Conservation (phyloP, 2,888 invertebrate species). For the Agriopis leucophaearia region DNA sequence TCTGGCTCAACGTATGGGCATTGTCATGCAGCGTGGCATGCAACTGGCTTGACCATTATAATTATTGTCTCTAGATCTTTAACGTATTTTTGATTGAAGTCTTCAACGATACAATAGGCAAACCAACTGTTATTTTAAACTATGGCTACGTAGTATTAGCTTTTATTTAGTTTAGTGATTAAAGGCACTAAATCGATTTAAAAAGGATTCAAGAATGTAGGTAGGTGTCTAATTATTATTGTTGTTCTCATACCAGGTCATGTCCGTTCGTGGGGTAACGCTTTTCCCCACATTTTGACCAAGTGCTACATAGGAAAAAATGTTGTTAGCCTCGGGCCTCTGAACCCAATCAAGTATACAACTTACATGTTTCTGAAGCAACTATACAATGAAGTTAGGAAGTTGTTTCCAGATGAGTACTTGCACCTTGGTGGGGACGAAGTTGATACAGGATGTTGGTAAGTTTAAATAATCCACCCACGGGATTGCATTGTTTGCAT, state of each 20-base stretch:
- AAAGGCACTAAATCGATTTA: too few relatives aligned
- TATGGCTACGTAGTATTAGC: too few relatives aligned
- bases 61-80: too few relatives aligned
- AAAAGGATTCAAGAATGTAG: too few relatives aligned
- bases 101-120: too few relatives aligned
- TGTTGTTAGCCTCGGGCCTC: conserved; percentile 89
- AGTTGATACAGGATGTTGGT: conserved; percentile 93
- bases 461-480: conserved; percentile 50
- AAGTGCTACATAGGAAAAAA: conserved; percentile 84
- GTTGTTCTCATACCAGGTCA: conserved; percentile 77
- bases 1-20: too few relatives aligned
- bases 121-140: too few relatives aligned
- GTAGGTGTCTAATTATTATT: not conserved
- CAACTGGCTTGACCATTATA: too few relatives aligned
- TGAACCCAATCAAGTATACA: conserved; percentile 89
- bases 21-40: too few relatives aligned
- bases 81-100: too few relatives aligned
- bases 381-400: conserved; percentile 89
- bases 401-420: conserved; percentile 92
- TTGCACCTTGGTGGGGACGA: conserved; percentile 98
- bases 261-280: conserved; percentile 93
- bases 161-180: too few relatives aligned
- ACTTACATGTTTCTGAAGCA: conserved; percentile 89
- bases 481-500: too few relatives aligned
- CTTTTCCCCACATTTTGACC: conserved; percentile 90